Evolutionary conservation across 2,888 invertebrate species (phyloP).

Genomic region (Polyommatus iphigenia): DNA sequence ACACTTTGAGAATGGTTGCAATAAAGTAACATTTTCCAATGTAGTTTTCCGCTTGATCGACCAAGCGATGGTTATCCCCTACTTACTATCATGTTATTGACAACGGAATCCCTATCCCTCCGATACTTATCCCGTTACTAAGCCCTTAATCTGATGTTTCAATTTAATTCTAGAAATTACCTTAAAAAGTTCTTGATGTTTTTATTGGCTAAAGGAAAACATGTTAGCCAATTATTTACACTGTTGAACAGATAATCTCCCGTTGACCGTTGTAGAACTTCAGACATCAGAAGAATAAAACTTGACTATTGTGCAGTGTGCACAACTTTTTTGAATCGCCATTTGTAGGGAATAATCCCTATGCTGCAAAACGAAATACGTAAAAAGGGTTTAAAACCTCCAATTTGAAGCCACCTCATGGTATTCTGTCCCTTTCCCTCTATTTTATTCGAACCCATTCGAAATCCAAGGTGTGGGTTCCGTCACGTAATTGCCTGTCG

Average conservation of each 20-base stretch:
- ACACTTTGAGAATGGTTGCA: no score
- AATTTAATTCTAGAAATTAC: background rate
- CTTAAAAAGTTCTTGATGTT: no score
- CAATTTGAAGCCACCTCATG: background rate
- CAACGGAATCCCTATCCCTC: background rate
- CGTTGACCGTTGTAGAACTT: no score
- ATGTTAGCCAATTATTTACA: no score
- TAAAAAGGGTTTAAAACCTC: background rate
- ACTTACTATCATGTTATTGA: background rate
- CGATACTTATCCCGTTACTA: background rate
- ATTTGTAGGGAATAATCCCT: no score
- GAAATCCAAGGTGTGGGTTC: background rate
- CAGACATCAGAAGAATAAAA: no score
- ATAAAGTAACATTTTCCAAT: background rate
- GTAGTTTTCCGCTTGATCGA: conserved; percentile 5
- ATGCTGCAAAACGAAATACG: background rate
- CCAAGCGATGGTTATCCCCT: conserved; percentile 1
- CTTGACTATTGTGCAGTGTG: no score
- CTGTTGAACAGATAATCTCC: no score
- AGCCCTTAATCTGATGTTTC: background rate
- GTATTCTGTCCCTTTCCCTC: background rate
- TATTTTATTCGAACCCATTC: background rate
- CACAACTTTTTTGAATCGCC: no score
- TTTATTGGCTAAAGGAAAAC: no score
- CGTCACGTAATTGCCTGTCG: background rate